A percentile compares a stretch with the other conserved stretches of the same genome.
These are phyloP conservation scores for Gallinago stenura DNA, from an alignment of 2,797 vertebrate genomes.

Conservation along the genomic window DNA sequence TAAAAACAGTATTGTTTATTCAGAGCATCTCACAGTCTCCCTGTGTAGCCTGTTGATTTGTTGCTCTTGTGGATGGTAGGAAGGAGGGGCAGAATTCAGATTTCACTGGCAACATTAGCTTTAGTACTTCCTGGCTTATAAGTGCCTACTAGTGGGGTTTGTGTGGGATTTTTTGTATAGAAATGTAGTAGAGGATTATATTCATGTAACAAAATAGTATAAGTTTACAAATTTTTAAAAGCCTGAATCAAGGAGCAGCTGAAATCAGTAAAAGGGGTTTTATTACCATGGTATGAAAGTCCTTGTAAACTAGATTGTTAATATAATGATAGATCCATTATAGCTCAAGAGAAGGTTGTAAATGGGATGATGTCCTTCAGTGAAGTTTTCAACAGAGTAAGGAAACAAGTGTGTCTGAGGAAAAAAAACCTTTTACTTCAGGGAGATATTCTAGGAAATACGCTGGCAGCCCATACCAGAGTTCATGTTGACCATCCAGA, in stretches of 20 bases:
- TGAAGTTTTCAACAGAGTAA: not conserved
- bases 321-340: not conserved
- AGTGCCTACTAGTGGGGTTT: not conserved
- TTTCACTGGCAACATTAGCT: not conserved
- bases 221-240: not conserved
- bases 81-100: conserved; percentile 4
- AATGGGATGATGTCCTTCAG: not conserved
- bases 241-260: not conserved
- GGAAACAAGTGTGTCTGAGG: not conserved
- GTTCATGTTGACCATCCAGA: not conserved
- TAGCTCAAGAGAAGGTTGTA: not conserved
- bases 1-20: conserved; percentile 30
- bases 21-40: conserved; percentile 10
- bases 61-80: conserved; percentile 10
- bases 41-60: not conserved
- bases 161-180: not conserved
- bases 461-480: not conserved
- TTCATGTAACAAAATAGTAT: not conserved
- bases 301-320: not conserved
- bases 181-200: not conserved
- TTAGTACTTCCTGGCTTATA: not conserved
- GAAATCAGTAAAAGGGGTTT: not conserved
- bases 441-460: not conserved
- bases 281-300: not conserved
- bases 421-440: not conserved